A percentile compares a stretch with the other conserved stretches of the same genome.
Evolutionary conservation across 1,140 invertebrate species (phyloP).

Genomic region (Bombus turneri): DNA sequence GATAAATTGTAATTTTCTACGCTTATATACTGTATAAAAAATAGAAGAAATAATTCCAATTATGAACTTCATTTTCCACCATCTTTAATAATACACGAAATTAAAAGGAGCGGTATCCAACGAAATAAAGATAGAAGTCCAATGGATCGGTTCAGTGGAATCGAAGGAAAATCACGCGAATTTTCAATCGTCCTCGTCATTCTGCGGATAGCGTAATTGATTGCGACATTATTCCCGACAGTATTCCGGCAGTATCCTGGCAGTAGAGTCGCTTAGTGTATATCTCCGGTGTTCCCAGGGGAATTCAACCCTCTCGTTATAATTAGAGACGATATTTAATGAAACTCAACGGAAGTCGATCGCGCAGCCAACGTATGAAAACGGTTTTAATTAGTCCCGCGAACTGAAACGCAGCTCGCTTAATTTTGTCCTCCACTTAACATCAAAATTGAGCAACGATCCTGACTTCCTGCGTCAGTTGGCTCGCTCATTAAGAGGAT

Average conservation of each 20-base stretch:
- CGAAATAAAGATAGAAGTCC: neutral
- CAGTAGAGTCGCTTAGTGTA: neutral
- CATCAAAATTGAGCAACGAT: constrained; percentile 39
- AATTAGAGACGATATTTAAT: constrained; percentile 47
- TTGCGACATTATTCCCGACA: neutral
- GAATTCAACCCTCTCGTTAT: neutral
- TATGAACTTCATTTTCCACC: neutral
- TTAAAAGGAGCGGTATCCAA: neutral
- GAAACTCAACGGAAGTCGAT: constrained; percentile 42
- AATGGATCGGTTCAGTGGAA: neutral
- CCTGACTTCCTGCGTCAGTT: constrained; percentile 34
- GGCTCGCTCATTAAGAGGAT: constrained; percentile 44
- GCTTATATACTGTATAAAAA: neutral
- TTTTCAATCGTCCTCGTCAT: neutral
- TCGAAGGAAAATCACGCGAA: neutral
- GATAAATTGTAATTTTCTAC: neutral
- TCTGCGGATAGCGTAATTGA: constrained; percentile 10
- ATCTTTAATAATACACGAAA: neutral
- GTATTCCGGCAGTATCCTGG: neutral
- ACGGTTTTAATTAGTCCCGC: constrained; percentile 45
- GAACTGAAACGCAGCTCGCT: constrained; percentile 32
- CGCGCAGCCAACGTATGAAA: constrained; percentile 24
- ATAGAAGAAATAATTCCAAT: neutral
- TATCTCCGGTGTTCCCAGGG: neutral
- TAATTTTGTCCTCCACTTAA: constrained; percentile 52